Evolutionary conservation across 1,140 invertebrate species (phyloP), one percentile per base, ranked within the genome.

Genomic region (Neodiprion fabricii): DNA sequence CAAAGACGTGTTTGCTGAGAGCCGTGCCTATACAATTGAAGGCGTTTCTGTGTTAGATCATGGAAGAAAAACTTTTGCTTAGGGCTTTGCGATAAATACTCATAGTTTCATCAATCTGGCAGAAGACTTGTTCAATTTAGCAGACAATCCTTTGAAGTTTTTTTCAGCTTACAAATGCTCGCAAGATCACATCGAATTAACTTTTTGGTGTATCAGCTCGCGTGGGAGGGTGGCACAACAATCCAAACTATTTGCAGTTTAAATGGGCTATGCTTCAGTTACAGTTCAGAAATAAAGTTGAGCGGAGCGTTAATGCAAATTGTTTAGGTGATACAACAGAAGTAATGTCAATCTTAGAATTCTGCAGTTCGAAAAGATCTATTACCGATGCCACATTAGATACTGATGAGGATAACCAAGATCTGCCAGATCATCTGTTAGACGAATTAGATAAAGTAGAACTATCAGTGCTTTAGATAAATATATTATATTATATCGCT

Each of bases 151-250:
- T 49, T 61, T 50, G 40, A 74, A 48, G 70, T 48, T 70, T 17
- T 10, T 49, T 71, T 17, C 48, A 17, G 12, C 50, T 70, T 76
- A 80, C 47, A 80, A 80, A 47, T 70, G 73, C 14, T 77, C 67
- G 8, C 77, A 80, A 70, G 75, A 80, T 67, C 75, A 80, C 17
- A 70, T 80, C 12, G 77, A 80, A 28, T 66, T 77, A 48, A 72
- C 75, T 71, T 80, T 78, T 74, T 75, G 72, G 61, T 78, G 77
- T 68, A 70, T 80, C 23, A 66, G 77, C 72, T 73, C 72, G 28
- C 74, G 69, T 9, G 74, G 5, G 77, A 50, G 79, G 79, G 10
- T 77, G 77, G 75, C 78, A 78, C 66, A 80, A 80, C 67, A 80
- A 80, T 71, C 75, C 79, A 8, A 78, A 50, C 74, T 61, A 70